Conservation (phyloP, 2,797 vertebrate genomes). For the Urophycis tenuis region DNA sequence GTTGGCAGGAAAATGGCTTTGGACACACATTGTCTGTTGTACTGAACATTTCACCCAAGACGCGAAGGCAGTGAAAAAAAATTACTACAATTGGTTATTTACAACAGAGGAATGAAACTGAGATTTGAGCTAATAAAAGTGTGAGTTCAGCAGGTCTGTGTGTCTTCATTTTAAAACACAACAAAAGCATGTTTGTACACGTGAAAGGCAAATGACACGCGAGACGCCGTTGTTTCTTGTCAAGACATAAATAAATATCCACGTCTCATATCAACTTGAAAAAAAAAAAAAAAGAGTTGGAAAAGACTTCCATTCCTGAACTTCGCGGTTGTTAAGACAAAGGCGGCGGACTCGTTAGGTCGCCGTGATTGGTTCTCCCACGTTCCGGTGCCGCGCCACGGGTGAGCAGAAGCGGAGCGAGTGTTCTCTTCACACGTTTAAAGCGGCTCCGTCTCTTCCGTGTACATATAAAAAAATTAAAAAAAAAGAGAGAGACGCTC, state of each 20-base stretch:
- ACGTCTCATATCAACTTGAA: neutral
- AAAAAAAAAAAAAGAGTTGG: neutral
- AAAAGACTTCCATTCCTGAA: neutral
- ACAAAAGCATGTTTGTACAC: neutral
- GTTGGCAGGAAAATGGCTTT: neutral
- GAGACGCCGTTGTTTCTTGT: neutral
- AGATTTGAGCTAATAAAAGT: neutral
- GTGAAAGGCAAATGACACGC: neutral
- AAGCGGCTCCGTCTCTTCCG: slow-evolving; percentile 44
- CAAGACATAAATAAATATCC: neutral
- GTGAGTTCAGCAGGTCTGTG: neutral
- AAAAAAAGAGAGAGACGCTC: slow-evolving; percentile 49
- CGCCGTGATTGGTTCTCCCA: neutral
- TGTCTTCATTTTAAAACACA: neutral
- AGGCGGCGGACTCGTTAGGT: neutral
- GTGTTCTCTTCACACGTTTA: slow-evolving; percentile 5
- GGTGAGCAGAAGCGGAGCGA: slow-evolving; percentile 19
- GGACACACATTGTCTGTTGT: neutral
- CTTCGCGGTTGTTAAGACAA: neutral
- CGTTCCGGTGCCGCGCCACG: neutral
- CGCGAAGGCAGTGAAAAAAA: neutral
- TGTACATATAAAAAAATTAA: slow-evolving; percentile 40
- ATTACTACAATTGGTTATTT: neutral
- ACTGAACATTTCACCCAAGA: neutral
- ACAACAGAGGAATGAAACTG: neutral